phyloP scores from a whole-genome alignment of 2,888 invertebrate species.

The Sesia apiformis region DNA sequence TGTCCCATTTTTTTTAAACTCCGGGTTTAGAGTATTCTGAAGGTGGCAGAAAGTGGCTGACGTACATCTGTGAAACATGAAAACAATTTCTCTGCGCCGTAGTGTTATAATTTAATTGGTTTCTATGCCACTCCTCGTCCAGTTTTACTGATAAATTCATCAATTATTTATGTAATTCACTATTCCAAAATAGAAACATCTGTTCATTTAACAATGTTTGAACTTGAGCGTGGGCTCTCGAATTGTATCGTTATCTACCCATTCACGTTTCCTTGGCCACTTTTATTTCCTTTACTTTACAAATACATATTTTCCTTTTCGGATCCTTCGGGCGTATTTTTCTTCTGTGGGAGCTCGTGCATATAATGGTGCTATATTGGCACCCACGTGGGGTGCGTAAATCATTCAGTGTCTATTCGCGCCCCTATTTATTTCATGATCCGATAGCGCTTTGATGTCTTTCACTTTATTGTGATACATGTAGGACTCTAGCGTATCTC shows the following conservation, averaged over 20 bases:
- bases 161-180: too few species aligned
- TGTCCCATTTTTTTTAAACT: too few species aligned
- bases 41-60: too few species aligned
- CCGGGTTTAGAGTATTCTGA: too few species aligned
- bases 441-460: constrained; percentile 29
- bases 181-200: too few species aligned
- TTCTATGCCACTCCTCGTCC: too few species aligned
- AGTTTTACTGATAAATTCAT: too few species aligned
- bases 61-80: too few species aligned
- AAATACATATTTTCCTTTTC: neutral
- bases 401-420: constrained; percentile 26
- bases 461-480: constrained; percentile 27
- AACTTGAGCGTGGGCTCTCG: constrained; percentile 2
- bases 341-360: constrained; percentile 5
- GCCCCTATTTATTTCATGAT: constrained; percentile 27
- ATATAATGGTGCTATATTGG: constrained; percentile 11
- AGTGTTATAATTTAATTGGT: too few species aligned
- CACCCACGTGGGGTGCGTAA: constrained; percentile 17
- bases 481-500: constrained; percentile 5
- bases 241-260: constrained; percentile 5
- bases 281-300: constrained; percentile 7
- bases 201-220: neutral
- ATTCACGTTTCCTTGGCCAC: constrained; percentile 4
- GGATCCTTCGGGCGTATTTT: constrained; percentile 3
- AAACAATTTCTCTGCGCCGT: too few species aligned